phyloP scores from a whole-genome alignment of 2,113 vertebrate species.

The human (Homo sapiens) region DNA sequence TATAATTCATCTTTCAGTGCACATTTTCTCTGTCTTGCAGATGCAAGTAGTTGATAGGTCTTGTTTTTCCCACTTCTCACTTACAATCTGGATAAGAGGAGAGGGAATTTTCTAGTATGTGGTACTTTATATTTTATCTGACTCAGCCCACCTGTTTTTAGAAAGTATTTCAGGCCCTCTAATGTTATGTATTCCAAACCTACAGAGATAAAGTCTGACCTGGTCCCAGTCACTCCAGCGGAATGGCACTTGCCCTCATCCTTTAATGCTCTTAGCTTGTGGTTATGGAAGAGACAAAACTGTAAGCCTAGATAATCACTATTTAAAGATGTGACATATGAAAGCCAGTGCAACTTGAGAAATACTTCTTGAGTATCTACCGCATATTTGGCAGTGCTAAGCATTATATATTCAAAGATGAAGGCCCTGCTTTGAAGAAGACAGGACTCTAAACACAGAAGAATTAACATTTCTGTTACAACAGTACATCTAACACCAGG shows the following conservation, averaged over 20 bases:
- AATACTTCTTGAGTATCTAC: not conserved
- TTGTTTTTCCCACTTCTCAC: not conserved
- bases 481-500: not conserved
- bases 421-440: not conserved
- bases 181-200: not conserved
- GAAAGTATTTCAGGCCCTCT: not conserved
- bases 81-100: not conserved
- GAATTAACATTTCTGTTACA: not conserved
- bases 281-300: not conserved
- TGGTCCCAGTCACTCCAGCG: not conserved
- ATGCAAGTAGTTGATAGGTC: not conserved
- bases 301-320: not conserved
- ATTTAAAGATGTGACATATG: not conserved
- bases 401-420: not conserved
- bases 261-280: not conserved
- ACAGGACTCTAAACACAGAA: not conserved
- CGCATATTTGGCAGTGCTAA: not conserved
- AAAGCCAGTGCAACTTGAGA: not conserved
- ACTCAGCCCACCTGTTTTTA: not conserved
- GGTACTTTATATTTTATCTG: not conserved
- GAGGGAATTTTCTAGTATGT: not conserved
- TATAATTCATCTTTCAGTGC: not conserved
- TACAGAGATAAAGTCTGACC: not conserved
- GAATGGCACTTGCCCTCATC: not conserved
- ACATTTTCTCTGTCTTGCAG: not conserved